phyloP scores from a whole-genome alignment of 2,888 invertebrate species.

The Hartigia nigra region DNA sequence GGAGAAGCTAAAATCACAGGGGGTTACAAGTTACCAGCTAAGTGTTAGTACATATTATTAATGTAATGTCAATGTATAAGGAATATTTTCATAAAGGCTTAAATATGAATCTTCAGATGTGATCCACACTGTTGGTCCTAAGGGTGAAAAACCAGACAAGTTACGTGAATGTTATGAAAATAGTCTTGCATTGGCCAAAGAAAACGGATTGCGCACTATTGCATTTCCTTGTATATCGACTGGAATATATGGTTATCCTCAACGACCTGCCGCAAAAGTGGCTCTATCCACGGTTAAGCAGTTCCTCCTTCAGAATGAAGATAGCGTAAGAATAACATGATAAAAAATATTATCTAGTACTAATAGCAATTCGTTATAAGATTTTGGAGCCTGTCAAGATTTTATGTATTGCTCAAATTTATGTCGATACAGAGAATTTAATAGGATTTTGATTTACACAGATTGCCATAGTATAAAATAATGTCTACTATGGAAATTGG shows the following conservation, averaged over 20 bases:
- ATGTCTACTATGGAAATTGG: neutral
- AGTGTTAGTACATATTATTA: constrained; percentile 72
- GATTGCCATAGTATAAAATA: neutral
- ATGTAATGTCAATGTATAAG: constrained; percentile 7
- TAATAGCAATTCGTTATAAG: neutral
- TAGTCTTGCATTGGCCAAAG: constrained; percentile 70
- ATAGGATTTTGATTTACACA: neutral
- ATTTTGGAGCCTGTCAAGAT: neutral
- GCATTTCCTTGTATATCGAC: constrained; percentile 94
- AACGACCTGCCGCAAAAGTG: constrained; percentile 80
- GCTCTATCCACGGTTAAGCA: constrained; percentile 76
- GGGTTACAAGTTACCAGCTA: constrained; percentile 85
- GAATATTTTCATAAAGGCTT: constrained; percentile 1
- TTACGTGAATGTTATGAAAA: constrained; percentile 79
- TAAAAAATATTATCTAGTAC: constrained; percentile 25
- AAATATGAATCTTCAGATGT: constrained; percentile 73
- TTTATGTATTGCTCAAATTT: neutral
- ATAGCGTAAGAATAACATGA: constrained; percentile 55
- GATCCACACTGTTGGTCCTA: constrained; percentile 91
- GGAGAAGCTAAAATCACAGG: constrained; percentile 87
- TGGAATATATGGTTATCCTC: constrained; percentile 91
- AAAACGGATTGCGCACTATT: constrained; percentile 73
- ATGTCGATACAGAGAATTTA: neutral
- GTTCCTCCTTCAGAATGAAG: constrained; percentile 71
- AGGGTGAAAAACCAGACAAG: constrained; percentile 74